Percentiles rank a stretch among this genome's conserved stretches.
Conservation (phyloP, 2,113 vertebrate genomes). For the Oncorhynchus masou region DNA sequence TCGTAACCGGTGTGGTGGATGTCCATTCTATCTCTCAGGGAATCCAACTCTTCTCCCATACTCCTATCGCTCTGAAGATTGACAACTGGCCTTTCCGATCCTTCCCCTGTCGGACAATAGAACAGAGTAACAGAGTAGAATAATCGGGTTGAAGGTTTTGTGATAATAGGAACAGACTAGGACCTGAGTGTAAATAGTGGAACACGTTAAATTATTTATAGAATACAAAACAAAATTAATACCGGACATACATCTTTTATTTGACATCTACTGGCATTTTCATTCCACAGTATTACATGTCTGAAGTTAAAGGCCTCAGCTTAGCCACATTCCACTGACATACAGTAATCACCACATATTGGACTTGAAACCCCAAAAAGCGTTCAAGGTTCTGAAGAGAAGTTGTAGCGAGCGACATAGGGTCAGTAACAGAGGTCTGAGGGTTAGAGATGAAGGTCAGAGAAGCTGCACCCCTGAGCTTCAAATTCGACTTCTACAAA, state of each 20-base stretch:
- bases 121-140: neutral
- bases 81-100: conserved; percentile 53
- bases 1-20: conserved; percentile 23
- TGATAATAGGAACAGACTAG: neutral
- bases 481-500: conserved; percentile 27
- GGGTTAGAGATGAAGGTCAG: conserved; percentile 12
- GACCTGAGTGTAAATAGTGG: neutral
- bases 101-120: conserved; percentile 66
- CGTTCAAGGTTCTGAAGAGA: conserved; percentile 22
- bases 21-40: conserved; percentile 57
- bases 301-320: conserved; percentile 25
- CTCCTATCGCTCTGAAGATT: conserved; percentile 61
- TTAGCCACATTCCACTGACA: conserved; percentile 51
- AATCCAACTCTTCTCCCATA: conserved; percentile 68
- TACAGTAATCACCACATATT: conserved; percentile 32
- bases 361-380: conserved; percentile 17
- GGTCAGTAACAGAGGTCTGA: conserved; percentile 30
- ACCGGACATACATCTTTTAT: neutral
- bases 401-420: conserved; percentile 27
- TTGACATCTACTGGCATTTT: conserved; percentile 11
- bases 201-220: neutral
- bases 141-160: no score
- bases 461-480: conserved; percentile 15
- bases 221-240: neutral
- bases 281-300: conserved; percentile 10